phyloP scores from a whole-genome alignment of 2,888 invertebrate species.

The Apeira syringaria region DNA sequence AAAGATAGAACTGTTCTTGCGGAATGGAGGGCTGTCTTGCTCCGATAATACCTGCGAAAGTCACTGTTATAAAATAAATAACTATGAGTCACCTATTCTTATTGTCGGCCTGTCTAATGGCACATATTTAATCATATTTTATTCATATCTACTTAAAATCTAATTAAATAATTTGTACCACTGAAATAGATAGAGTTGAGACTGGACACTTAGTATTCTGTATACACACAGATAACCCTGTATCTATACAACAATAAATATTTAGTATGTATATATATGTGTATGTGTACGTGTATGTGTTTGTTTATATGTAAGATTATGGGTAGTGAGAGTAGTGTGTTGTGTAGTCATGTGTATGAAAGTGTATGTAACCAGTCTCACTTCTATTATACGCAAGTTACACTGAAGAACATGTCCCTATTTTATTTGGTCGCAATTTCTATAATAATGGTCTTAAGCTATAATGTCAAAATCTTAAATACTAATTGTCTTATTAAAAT shows the following conservation, averaged over 20 bases:
- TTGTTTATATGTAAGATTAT: no score
- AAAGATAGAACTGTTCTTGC: no score
- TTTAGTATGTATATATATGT: no score
- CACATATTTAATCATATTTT: constrained; percentile 55
- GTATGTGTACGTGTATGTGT: no score
- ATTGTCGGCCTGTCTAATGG: constrained; percentile 67
- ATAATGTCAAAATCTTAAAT: background rate
- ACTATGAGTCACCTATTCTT: constrained; percentile 23
- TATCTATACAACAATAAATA: no score
- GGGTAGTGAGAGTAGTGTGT: no score
- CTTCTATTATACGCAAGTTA: background rate
- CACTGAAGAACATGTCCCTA: background rate
- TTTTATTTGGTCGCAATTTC: no score
- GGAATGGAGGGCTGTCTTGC: no score
- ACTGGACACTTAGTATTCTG: constrained; percentile 13
- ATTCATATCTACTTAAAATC: constrained; percentile 22
- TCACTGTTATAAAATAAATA: constrained; percentile 16
- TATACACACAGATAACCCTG: no score
- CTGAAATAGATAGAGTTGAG: constrained; percentile 41
- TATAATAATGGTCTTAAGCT: background rate
- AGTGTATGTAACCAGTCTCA: no score
- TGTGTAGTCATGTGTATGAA: no score
- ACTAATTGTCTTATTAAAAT: background rate
- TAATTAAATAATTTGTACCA: constrained; percentile 67
- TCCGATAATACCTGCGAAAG: no score